Base-by-base conservation (phyloP, 64 coral and sea anemone genomes). In the Pachyseris speciosa region DNA sequence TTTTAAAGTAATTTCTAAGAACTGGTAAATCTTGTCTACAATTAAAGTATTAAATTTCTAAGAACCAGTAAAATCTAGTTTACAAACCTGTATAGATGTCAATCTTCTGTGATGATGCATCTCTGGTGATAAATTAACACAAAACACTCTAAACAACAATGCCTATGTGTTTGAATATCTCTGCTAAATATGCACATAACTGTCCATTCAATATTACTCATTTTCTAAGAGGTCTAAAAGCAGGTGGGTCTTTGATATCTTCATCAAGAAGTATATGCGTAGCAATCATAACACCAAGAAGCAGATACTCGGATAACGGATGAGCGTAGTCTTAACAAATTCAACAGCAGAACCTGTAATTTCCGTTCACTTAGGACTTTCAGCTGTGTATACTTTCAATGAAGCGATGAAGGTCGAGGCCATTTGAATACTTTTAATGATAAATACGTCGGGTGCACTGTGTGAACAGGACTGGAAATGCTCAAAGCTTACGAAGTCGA, bases 1-100 rank as follows among this genome's bases (percentile, higher is more conserved):
- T 49, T 15, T 4, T 4, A 58, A 58, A 20, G 16, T 58, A 9
- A 61, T 25, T 4, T 25, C 20, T 5, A 6, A 7, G 10, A 61
- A 20, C 58, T 61, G n/a, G 2, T 5, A 61, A 26, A 25, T 24
- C 22, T 61, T 61, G 58, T 6, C 25, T 61, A 61, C n/a, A n/a
- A n/a, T n/a, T n/a, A n/a, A n/a, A 38, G 0, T 40, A 40, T 30
- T 27, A 40, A 19, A 12, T 9, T 40, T 39, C 33, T 80, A 7
- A 60, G 3, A 80, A 58, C 48, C 50, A 15, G 43, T 31, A 25
- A 9, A 51, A 52, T n/a, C 31, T 80, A 71, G 55, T 16, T 37
- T 72, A 98, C 97, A 92, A 99, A 99, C 97, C 97, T 99, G 97
- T 72, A 86, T 90, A 99, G 36, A 99, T 90, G 78, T 99, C 94